These are phyloP conservation scores for Cyphomyrus plagiostoma DNA, from an alignment of 2,113 vertebrate species.

Conservation along the genomic window DNA sequence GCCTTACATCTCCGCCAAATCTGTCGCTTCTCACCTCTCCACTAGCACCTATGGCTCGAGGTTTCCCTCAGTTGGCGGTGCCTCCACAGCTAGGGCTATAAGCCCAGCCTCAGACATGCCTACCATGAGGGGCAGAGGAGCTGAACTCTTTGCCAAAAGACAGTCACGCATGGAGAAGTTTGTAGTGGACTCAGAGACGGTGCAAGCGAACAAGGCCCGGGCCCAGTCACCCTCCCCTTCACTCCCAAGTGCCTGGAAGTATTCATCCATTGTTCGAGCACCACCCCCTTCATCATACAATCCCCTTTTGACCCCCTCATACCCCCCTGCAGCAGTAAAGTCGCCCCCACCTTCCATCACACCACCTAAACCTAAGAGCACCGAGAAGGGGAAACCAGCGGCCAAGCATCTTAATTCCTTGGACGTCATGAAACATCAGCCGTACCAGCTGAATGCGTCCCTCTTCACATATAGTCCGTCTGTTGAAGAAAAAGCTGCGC, in stretches of 20 bases:
- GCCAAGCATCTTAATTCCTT: slow-evolving; percentile 78
- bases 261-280: slow-evolving; percentile 89
- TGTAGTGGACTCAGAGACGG: slow-evolving; percentile 79
- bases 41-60: slow-evolving; percentile 54
- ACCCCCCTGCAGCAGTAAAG: slow-evolving; percentile 74
- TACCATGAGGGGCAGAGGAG: slow-evolving; percentile 77
- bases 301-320: slow-evolving; percentile 80
- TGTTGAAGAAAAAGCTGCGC: slow-evolving; percentile 52
- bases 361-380: slow-evolving; percentile 48
- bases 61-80: slow-evolving; percentile 40
- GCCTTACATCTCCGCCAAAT: slow-evolving; percentile 53
- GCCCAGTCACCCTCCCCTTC: slow-evolving; percentile 79
- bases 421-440: slow-evolving; percentile 95
- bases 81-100: slow-evolving; percentile 37
- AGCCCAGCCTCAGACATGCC: slow-evolving; percentile 62
- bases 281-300: slow-evolving; percentile 89
- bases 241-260: slow-evolving; percentile 86
- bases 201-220: slow-evolving; percentile 71
- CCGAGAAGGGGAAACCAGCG: slow-evolving; percentile 64
- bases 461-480: slow-evolving; percentile 81
- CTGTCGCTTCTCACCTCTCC: slow-evolving; percentile 62
- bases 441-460: slow-evolving; percentile 83
- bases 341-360: slow-evolving; percentile 53
- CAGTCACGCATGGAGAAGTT: slow-evolving; percentile 94
- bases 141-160: slow-evolving; percentile 82